phyloP scores from a whole-genome alignment of 2,888 invertebrate genomes.

The Elysia crispata region DNA sequence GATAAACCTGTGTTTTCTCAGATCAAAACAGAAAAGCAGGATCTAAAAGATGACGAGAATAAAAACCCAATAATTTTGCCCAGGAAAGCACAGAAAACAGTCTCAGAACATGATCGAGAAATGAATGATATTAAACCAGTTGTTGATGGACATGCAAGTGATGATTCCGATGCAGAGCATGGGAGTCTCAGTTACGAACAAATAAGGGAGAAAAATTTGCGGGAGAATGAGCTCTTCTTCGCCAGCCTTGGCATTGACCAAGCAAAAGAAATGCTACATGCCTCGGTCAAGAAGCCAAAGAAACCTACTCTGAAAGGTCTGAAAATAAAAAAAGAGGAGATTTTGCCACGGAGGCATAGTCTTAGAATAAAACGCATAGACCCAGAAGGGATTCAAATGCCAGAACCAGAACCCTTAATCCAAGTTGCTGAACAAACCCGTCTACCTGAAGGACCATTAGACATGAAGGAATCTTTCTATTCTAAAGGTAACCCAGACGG shows the following conservation, averaged over 20 bases:
- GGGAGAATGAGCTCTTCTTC: constrained; percentile 66
- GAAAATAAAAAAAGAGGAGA: constrained; percentile 38
- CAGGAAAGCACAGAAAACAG: too few species aligned
- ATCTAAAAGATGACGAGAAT: too few species aligned
- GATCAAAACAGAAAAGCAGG: too few species aligned
- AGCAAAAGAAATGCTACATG: constrained; percentile 25
- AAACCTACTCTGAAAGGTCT: constrained; percentile 27
- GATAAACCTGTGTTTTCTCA: too few species aligned
- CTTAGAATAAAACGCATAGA: constrained; percentile 62
- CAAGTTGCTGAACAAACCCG: constrained; percentile 43
- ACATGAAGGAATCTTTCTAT: constrained; percentile 41
- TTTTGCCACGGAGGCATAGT: constrained; percentile 57
- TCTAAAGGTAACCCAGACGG: constrained; percentile 43
- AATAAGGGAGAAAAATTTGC: constrained; percentile 60
- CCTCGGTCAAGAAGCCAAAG: constrained; percentile 27
- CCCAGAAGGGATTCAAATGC: constrained; percentile 61
- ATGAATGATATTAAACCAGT: too few species aligned
- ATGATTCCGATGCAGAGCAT: constrained; percentile 1
- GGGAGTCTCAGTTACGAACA: constrained; percentile 34
- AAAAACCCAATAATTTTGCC: too few species aligned
- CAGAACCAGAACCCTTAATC: constrained; percentile 49
- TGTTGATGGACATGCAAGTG: neutral
- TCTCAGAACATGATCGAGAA: too few species aligned
- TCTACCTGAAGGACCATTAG: constrained; percentile 38
- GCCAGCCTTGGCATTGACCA: constrained; percentile 58